phyloP scores from a whole-genome alignment of 1,140 invertebrate species.

The Alviniconcha marisindica region DNA sequence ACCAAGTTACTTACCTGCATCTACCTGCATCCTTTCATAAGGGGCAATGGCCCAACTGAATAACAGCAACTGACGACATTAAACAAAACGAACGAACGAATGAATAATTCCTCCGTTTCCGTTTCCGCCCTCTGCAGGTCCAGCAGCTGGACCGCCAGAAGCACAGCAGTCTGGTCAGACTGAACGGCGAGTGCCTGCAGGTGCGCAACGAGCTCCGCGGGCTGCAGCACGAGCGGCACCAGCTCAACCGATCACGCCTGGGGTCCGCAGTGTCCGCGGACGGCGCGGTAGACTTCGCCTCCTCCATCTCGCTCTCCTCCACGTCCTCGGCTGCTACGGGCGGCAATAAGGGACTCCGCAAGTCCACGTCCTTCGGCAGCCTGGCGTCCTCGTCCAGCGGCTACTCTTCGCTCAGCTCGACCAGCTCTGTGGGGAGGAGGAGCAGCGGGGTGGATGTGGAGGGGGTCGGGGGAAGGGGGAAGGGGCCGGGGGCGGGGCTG shows the following conservation, averaged over 20 bases:
- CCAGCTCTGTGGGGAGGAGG: background rate
- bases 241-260: background rate
- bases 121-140: background rate
- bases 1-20: background rate
- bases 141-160: background rate
- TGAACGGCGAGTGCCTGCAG: background rate
- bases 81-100: background rate
- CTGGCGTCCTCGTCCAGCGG: background rate
- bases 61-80: no score
- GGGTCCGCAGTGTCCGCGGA: background rate
- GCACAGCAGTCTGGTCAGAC: conserved; percentile 3
- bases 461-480: background rate
- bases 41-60: no score
- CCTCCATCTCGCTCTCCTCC: no score
- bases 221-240: background rate
- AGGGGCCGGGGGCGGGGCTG: background rate
- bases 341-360: background rate
- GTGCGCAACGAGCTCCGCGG: conserved; percentile 1
- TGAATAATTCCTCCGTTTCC: background rate
- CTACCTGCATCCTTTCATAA: background rate
- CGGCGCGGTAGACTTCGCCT: background rate
- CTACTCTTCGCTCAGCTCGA: background rate
- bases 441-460: background rate
- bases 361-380: background rate
- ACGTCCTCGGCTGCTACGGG: no score